Evolutionary conservation across 2,888 invertebrate genomes (phyloP).

Genomic region (Monopis laevigella): DNA sequence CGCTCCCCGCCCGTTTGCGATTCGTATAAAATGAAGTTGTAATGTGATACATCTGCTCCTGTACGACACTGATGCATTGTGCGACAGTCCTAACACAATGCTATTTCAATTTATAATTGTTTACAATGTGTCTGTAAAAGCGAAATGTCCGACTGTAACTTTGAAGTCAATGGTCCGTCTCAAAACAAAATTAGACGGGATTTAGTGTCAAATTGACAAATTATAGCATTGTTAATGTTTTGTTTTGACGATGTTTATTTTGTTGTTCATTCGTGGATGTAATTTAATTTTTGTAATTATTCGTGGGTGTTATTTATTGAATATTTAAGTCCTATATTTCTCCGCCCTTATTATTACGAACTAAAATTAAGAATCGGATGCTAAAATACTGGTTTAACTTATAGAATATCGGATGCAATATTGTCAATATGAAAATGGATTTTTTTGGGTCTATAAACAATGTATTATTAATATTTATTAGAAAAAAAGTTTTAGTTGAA

Average conservation of each 20-base stretch:
- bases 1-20: constrained; percentile 39
- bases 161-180: constrained; percentile 33
- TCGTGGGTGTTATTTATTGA: too few species aligned
- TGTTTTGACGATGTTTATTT: constrained; percentile 3
- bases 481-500: too few species aligned
- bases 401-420: too few species aligned
- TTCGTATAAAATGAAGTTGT: constrained; percentile 56
- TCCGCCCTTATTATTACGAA: too few species aligned
- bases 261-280: constrained; percentile 1
- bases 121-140: constrained; percentile 39
- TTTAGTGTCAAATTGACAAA: constrained; percentile 16
- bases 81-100: constrained; percentile 25
- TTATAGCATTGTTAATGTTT: neutral
- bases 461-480: too few species aligned
- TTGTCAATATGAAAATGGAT: too few species aligned
- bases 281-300: constrained; percentile 2
- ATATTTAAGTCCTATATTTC: too few species aligned
- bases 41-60: constrained; percentile 62
- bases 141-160: constrained; percentile 25
- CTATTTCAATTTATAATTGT: constrained; percentile 26
- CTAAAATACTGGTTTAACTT: too few species aligned
- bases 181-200: constrained; percentile 26
- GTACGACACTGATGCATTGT: constrained; percentile 54
- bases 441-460: too few species aligned
- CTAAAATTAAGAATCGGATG: too few species aligned